Evolutionary conservation across 2,888 invertebrate species (phyloP).

Genomic region (Cactoblastis cactorum): DNA sequence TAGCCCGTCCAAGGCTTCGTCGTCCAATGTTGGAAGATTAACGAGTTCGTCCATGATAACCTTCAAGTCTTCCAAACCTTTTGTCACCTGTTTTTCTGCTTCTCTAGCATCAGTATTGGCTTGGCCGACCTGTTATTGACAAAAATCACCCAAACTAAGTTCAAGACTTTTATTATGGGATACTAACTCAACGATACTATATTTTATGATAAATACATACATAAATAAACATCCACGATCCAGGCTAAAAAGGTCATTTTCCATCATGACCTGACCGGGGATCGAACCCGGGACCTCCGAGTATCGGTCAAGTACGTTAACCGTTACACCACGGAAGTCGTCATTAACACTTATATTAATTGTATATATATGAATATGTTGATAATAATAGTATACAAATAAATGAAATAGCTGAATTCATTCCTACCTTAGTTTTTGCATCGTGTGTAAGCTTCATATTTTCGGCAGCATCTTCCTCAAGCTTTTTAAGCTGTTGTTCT

Average conservation of each 20-base stretch:
- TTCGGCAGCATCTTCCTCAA: conserved; percentile 83
- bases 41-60: conserved; percentile 87
- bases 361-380: too few relatives aligned
- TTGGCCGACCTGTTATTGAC: conserved; percentile 87
- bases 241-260: too few relatives aligned
- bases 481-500: conserved; percentile 81
- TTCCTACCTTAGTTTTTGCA: conserved; percentile 86
- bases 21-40: conserved; percentile 86
- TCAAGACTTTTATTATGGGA: background rate
- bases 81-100: conserved; percentile 89
- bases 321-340: too few relatives aligned
- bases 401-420: too few relatives aligned
- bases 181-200: too few relatives aligned
- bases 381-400: too few relatives aligned
- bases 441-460: conserved; percentile 86
- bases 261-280: too few relatives aligned
- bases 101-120: conserved; percentile 91
- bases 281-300: too few relatives aligned
- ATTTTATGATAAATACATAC: too few relatives aligned
- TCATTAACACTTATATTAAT: too few relatives aligned
- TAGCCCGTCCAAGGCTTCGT: conserved; percentile 81
- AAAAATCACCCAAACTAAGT: background rate
- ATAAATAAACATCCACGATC: too few relatives aligned
- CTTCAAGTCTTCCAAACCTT: conserved; percentile 88
- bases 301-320: too few relatives aligned